Evolutionary conservation across 2,888 invertebrate species (phyloP).

Genomic region (Beris morrisii): DNA sequence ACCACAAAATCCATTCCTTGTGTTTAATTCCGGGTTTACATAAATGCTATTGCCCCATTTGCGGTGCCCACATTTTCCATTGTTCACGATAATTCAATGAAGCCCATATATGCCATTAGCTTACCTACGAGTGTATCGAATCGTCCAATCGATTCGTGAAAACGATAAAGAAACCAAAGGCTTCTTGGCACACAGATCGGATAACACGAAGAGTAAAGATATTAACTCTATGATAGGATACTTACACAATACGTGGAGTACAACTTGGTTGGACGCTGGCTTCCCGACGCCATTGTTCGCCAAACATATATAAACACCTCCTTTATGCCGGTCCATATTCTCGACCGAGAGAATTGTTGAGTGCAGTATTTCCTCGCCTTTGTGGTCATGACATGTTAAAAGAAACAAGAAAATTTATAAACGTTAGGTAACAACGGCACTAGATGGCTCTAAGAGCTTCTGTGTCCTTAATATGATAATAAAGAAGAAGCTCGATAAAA

Average conservation of each 20-base stretch:
- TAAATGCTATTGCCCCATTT: too few species aligned
- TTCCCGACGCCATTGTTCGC: slow-evolving; percentile 67
- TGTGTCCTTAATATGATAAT: too few species aligned
- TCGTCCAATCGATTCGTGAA: too few species aligned
- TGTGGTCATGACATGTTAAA: slow-evolving; percentile 21
- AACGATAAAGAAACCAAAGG: not conserved
- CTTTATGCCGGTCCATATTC: slow-evolving; percentile 65
- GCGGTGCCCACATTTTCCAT: too few species aligned
- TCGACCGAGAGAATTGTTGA: slow-evolving; percentile 64
- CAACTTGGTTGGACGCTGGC: slow-evolving; percentile 63
- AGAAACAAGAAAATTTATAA: slow-evolving; percentile 28
- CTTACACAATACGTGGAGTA: slow-evolving; percentile 67
- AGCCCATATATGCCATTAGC: too few species aligned
- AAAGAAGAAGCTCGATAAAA: too few species aligned
- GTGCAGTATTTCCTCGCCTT: slow-evolving; percentile 65
- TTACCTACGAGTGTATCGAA: too few species aligned
- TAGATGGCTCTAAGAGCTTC: too few species aligned
- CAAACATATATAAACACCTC: slow-evolving; percentile 65
- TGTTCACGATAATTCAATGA: too few species aligned
- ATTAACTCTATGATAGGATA: slow-evolving; percentile 42
- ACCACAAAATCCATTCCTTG: slow-evolving; percentile 28
- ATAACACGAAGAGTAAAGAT: not conserved
- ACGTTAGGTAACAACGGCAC: too few species aligned
- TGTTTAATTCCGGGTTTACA: slow-evolving; percentile 32
- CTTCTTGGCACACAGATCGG: not conserved